Percentiles rank a stretch among this genome's conserved stretches.
Evolutionary conservation across 2,797 vertebrate genomes (phyloP).

Genomic region (Poecile montanus): DNA sequence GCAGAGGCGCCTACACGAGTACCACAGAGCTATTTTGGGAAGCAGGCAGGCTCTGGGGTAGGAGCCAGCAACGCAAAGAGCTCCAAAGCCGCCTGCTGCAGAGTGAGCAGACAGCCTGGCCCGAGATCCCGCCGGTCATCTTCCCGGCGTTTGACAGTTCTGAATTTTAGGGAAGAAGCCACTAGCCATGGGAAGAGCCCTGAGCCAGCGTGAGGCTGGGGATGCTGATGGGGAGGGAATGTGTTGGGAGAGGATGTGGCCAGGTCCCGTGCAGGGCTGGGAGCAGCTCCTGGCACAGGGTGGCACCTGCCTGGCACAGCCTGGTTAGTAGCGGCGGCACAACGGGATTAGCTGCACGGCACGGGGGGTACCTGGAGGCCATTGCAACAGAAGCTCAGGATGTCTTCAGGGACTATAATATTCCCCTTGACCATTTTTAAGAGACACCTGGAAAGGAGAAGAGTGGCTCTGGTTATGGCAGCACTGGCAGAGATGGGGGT

Average conservation of each 20-base stretch:
- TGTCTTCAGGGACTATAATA: slow-evolving; percentile 35
- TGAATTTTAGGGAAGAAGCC: not conserved
- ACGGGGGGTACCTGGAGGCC: slow-evolving; percentile 28
- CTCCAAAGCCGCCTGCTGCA: not conserved
- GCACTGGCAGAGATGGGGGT: accelerated
- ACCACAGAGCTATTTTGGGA: slow-evolving; percentile 37
- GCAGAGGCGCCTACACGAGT: not conserved
- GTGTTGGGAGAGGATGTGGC: accelerated
- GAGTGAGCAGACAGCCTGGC: not conserved
- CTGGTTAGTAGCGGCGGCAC: not conserved
- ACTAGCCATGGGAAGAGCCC: not conserved
- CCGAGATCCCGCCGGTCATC: accelerated
- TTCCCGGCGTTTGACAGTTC: accelerated
- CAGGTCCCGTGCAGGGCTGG: not conserved
- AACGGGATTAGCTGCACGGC: not conserved
- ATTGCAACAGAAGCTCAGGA: slow-evolving; percentile 61
- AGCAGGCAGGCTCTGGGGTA: not conserved
- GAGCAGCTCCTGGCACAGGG: not conserved
- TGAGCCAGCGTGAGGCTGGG: not conserved
- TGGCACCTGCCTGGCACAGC: not conserved
- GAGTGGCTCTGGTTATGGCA: not conserved
- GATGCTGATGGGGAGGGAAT: not conserved
- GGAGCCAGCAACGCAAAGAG: not conserved
- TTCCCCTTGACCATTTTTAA: slow-evolving; percentile 58
- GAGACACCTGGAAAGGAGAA: slow-evolving; percentile 55